phyloP scores from a whole-genome alignment of 1,140 invertebrate genomes.

The Palaemon carinicauda region DNA sequence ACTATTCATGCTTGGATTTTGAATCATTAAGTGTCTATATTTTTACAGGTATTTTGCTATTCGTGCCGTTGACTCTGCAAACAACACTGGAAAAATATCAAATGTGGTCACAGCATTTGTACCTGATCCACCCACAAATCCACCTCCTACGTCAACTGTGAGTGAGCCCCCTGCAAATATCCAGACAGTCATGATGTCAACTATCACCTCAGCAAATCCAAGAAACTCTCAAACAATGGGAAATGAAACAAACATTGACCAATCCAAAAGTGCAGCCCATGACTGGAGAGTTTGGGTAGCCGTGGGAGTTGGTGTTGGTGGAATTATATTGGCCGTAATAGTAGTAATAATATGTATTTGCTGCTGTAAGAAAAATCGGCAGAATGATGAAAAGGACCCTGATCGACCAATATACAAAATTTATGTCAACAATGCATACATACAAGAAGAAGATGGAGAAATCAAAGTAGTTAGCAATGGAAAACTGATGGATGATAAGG shows the following conservation, averaged over 20 bases:
- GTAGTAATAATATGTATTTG: constrained; percentile 41
- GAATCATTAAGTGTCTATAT: not conserved
- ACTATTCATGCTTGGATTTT: not conserved
- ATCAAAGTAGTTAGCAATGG: constrained; percentile 60
- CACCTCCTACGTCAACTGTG: not conserved
- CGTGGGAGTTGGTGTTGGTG: constrained; percentile 38
- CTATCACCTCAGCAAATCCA: constrained; percentile 9
- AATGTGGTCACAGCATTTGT: constrained; percentile 70
- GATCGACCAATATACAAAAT: constrained; percentile 59
- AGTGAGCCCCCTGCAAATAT: not conserved
- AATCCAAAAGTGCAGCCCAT: not conserved
- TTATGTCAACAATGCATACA: constrained; percentile 59
- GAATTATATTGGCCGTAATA: constrained; percentile 33
- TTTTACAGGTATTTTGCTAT: constrained; percentile 67
- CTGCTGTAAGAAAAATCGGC: constrained; percentile 43
- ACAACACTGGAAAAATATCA: constrained; percentile 67
- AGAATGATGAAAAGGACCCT: constrained; percentile 48
- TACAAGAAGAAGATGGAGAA: constrained; percentile 61
- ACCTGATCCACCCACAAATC: constrained; percentile 61
- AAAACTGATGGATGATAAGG: constrained; percentile 51
- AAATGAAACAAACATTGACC: constrained; percentile 6
- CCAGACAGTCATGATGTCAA: constrained; percentile 49
- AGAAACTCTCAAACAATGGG: not conserved
- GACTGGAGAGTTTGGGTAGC: constrained; percentile 56
- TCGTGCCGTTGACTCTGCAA: constrained; percentile 65